Evolutionary conservation across 2,888 invertebrate genomes (phyloP).

Genomic region (Cryptus armator): DNA sequence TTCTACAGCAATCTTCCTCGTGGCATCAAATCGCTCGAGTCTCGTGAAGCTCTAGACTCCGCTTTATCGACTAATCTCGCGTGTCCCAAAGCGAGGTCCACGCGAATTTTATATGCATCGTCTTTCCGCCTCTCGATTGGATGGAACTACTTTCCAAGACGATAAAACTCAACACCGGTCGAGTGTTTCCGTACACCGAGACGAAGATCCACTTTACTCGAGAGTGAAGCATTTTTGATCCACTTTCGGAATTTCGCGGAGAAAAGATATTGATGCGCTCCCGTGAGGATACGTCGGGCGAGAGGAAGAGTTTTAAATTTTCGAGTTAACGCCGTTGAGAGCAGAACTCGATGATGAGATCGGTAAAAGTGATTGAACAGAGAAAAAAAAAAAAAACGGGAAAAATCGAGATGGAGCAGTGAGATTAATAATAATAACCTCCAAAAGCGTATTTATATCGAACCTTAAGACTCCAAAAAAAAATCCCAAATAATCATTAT

Average conservation of each 20-base stretch:
- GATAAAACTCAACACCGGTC: slow-evolving; percentile 58
- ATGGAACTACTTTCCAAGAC: slow-evolving; percentile 67
- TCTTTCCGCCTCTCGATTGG: slow-evolving; percentile 25
- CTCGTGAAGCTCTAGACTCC: slow-evolving; percentile 60
- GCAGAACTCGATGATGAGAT: not conserved
- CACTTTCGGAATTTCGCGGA: not conserved
- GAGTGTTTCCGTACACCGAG: slow-evolving; percentile 11
- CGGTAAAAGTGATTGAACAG: not conserved
- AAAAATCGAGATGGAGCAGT: no score
- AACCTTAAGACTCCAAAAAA: not conserved
- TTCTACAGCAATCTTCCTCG: slow-evolving; percentile 11
- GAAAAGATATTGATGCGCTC: slow-evolving; percentile 6
- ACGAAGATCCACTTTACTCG: not conserved
- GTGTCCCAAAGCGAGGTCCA: slow-evolving; percentile 45
- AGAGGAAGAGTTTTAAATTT: not conserved
- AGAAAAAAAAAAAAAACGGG: not conserved
- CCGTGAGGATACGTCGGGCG: not conserved
- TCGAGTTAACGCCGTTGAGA: not conserved
- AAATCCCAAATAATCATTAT: not conserved
- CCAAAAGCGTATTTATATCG: not conserved
- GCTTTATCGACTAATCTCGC: slow-evolving; percentile 81
- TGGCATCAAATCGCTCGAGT: not conserved
- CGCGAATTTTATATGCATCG: slow-evolving; percentile 72
- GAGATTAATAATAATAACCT: no score
- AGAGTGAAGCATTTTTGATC: slow-evolving; percentile 19